Evolutionary conservation across 2,797 vertebrate genomes (phyloP).

Genomic region (Avahi laniger): DNA sequence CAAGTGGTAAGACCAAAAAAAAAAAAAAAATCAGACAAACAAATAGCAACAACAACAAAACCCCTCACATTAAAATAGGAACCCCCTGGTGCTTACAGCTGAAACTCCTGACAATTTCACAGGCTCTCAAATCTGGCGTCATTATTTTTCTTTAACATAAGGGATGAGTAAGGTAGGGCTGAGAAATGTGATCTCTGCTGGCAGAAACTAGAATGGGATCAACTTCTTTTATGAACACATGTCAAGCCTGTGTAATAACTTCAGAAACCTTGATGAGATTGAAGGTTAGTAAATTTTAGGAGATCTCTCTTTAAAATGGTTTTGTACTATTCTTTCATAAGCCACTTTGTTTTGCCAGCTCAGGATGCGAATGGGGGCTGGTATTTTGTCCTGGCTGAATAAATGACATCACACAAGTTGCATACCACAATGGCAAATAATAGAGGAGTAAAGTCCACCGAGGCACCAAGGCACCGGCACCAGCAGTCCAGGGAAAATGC

Average conservation of each 20-base stretch:
- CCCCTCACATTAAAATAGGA: background rate
- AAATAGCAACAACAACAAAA: background rate
- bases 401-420: slow-evolving; percentile 51
- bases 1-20: background rate
- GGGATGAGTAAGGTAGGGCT: background rate
- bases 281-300: slow-evolving; percentile 38
- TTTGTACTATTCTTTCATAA: slow-evolving; percentile 28
- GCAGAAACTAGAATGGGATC: slow-evolving; percentile 3
- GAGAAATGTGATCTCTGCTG: slow-evolving; percentile 38
- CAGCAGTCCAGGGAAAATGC: background rate
- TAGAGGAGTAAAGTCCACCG: background rate
- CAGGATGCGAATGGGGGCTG: background rate
- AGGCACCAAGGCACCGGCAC: background rate
- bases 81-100: background rate
- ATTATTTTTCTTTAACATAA: slow-evolving; percentile 32
- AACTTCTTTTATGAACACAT: background rate
- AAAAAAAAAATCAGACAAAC: background rate
- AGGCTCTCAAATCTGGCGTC: background rate
- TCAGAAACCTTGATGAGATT: slow-evolving; percentile 16
- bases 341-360: slow-evolving; percentile 3
- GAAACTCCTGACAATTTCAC: background rate
- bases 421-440: background rate
- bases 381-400: slow-evolving; percentile 20
- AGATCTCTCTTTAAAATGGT: slow-evolving; percentile 25
- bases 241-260: slow-evolving; percentile 28